Evolutionary conservation across 2,113 vertebrate species (phyloP).

Genomic region (Uropsilus gracilis): DNA sequence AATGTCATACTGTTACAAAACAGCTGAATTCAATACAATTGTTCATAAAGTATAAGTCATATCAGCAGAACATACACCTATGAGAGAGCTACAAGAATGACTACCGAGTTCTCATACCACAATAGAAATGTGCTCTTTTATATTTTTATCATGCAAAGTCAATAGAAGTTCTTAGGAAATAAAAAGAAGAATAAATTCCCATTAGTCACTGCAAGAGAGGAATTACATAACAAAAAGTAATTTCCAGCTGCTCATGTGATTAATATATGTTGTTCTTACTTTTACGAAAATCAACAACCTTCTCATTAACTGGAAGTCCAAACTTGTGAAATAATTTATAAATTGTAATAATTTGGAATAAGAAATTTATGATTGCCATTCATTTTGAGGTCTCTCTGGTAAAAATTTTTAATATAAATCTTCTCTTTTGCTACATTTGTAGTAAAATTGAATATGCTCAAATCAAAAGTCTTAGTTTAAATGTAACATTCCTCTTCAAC

Average conservation of each 20-base stretch:
- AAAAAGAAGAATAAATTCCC: background rate
- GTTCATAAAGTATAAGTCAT: background rate
- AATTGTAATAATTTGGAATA: background rate
- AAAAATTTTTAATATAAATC: background rate
- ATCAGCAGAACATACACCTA: background rate
- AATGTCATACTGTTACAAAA: background rate
- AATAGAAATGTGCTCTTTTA: background rate
- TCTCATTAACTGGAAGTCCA: background rate
- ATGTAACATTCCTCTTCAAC: background rate
- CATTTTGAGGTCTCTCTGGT: background rate
- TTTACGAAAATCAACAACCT: background rate
- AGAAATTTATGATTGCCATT: background rate
- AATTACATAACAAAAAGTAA: background rate
- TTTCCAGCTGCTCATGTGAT: background rate
- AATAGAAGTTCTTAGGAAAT: background rate
- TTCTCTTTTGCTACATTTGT: background rate
- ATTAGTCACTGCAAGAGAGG: background rate
- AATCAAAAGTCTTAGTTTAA: background rate
- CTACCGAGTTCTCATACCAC: background rate
- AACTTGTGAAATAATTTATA: background rate
- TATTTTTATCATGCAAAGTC: background rate
- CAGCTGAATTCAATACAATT: background rate
- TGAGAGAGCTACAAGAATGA: background rate
- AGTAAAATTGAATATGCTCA: background rate
- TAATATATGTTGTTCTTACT: background rate